Evolutionary conservation across 2,888 invertebrate genomes (phyloP).

Genomic region (Cephus rjabovi): DNA sequence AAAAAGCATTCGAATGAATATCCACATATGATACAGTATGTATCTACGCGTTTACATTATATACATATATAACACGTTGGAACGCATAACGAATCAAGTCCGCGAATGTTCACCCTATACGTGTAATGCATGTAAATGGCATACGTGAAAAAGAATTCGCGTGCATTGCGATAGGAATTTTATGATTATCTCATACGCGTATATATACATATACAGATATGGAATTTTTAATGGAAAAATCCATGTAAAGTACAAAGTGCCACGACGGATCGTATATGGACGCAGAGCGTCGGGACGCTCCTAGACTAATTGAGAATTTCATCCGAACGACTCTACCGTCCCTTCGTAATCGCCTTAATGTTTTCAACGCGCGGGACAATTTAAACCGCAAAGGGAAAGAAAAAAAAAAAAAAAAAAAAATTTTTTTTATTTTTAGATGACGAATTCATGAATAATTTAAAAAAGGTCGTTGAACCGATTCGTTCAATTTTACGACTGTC

Average conservation of each 20-base stretch:
- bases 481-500: constrained; percentile 40
- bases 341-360: constrained; percentile 47
- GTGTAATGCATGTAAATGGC: neutral
- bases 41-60: neutral
- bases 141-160: neutral
- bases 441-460: constrained; percentile 51
- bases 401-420: neutral
- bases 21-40: neutral
- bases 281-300: neutral
- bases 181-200: neutral
- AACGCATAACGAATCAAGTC: neutral
- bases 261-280: neutral
- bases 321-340: constrained; percentile 22
- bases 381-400: constrained; percentile 27
- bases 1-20: neutral
- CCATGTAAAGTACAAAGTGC: neutral
- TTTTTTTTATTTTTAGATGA: constrained; percentile 31
- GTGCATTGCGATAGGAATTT: neutral
- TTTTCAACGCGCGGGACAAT: constrained; percentile 22
- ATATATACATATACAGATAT: too few relatives aligned
- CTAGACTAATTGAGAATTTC: neutral
- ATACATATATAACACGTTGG: neutral
- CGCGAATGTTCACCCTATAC: neutral
- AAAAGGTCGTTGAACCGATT: constrained; percentile 38
- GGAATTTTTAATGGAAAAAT: neutral